Conservation (phyloP, 2,113 vertebrate genomes). For the Hypocryptadius cinnamomeus region DNA sequence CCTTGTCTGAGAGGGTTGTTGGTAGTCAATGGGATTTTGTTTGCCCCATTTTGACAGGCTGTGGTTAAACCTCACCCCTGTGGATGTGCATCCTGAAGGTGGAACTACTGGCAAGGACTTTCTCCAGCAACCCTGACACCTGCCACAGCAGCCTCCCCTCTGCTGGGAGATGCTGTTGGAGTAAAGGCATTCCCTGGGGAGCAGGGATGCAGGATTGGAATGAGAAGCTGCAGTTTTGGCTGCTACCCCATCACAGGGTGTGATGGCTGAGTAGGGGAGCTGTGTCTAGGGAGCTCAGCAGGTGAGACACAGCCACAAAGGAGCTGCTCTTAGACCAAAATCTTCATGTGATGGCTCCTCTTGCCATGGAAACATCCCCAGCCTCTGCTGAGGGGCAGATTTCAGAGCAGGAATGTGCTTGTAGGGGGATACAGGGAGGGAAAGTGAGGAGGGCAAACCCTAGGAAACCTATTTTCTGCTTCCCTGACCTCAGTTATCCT, state of each 20-base stretch:
- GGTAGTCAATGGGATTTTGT: not conserved
- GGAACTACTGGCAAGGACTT: not conserved
- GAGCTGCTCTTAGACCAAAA: not conserved
- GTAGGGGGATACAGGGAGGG: not conserved
- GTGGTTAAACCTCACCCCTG: not conserved
- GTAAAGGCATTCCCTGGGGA: not conserved
- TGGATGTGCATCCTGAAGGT: not conserved
- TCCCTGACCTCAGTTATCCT: not conserved
- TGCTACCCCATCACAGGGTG: not conserved
- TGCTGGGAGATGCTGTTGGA: not conserved
- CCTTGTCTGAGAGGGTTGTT: not conserved
- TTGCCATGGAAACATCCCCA: not conserved
- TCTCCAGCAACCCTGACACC: not conserved
- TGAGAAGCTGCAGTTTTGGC: not conserved
- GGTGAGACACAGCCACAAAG: not conserved
- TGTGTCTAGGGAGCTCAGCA: not conserved
- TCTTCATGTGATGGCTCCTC: not conserved
- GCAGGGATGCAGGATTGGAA: not conserved
- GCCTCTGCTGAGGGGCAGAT: not conserved
- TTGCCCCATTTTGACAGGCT: not conserved
- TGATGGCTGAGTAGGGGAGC: not conserved
- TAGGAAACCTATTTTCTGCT: not conserved
- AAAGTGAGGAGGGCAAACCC: not conserved
- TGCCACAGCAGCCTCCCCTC: not conserved
- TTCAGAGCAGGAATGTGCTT: rapidly evolving